Evolutionary conservation across 2,113 vertebrate species (phyloP).

Genomic region (Axis porcinus): DNA sequence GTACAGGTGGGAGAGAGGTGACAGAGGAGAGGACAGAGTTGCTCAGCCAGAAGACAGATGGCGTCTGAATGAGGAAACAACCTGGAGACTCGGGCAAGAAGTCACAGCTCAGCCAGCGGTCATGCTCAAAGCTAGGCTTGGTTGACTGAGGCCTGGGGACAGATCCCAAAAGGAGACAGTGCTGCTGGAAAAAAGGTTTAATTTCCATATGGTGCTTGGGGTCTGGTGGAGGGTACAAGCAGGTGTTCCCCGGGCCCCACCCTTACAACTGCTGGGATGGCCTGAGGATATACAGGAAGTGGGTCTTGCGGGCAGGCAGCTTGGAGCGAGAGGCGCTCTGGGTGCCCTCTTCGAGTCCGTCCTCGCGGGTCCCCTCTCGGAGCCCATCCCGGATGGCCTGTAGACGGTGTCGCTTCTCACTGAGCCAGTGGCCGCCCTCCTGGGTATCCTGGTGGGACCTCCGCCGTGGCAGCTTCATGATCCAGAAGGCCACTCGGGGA

Average conservation of each 20-base stretch:
- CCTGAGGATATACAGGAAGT: constrained; percentile 65
- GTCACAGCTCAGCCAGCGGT: not conserved
- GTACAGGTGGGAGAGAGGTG: not conserved
- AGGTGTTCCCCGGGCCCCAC: not conserved
- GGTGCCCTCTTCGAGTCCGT: not conserved
- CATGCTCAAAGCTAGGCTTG: not conserved
- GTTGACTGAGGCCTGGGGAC: not conserved
- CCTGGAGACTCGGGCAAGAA: not conserved
- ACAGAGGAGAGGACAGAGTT: not conserved
- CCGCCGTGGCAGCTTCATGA: constrained; percentile 61
- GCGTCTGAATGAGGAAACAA: not conserved
- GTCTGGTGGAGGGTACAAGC: not conserved
- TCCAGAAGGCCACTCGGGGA: constrained; percentile 60
- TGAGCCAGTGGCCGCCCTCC: constrained; percentile 14
- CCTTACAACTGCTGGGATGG: constrained; percentile 45
- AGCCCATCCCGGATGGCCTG: constrained; percentile 74
- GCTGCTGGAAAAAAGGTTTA: constrained; percentile 34
- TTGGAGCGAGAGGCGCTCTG: not conserved
- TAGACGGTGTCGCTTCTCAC: constrained; percentile 66
- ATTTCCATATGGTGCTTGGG: constrained; percentile 16
- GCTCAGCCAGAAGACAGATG: not conserved
- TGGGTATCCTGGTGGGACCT: not conserved
- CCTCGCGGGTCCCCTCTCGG: not conserved
- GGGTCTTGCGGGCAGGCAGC: constrained; percentile 21
- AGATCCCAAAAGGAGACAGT: not conserved